Percentiles rank a stretch among this genome's conserved stretches.
These are phyloP conservation scores for Orius insidiosus DNA, from an alignment of 1,140 invertebrate genomes.

Conservation along the genomic window DNA sequence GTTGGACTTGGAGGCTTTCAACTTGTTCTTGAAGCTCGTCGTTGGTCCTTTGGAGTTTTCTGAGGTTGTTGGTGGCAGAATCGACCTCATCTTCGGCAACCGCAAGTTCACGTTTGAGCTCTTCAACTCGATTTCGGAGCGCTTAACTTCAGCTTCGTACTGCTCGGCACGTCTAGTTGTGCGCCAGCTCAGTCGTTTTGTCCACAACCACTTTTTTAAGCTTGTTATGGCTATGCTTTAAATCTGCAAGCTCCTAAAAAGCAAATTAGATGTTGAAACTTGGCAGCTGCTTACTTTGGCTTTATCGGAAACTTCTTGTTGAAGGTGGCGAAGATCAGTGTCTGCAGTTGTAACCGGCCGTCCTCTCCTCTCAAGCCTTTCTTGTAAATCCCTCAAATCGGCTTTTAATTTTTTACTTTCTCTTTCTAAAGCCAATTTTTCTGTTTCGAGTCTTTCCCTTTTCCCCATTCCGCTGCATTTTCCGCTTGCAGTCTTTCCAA, in stretches of 20 bases:
- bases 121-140: constrained; percentile 58
- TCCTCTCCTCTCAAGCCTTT: constrained; percentile 47
- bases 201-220: constrained; percentile 62
- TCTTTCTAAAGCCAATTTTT: constrained; percentile 67
- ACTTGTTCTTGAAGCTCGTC: constrained; percentile 64
- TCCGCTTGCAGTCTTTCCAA: constrained; percentile 71
- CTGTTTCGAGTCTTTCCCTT: constrained; percentile 76
- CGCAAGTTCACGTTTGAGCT: constrained; percentile 62
- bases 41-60: constrained; percentile 57
- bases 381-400: constrained; percentile 68
- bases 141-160: constrained; percentile 67
- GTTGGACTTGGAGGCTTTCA: constrained; percentile 54
- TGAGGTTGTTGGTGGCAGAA: constrained; percentile 36
- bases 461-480: constrained; percentile 85
- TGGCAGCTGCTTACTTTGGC: constrained; percentile 40
- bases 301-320: constrained; percentile 53
- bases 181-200: constrained; percentile 59
- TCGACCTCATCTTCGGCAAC: constrained; percentile 66
- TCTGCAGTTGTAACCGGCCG: constrained; percentile 44
- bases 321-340: constrained; percentile 47
- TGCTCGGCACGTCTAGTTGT: constrained; percentile 61
- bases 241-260: constrained; percentile 47
- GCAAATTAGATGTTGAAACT: neutral
- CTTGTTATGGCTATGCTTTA: constrained; percentile 57
- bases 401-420: constrained; percentile 76